These are phyloP conservation scores for Cranoglanis bouderius DNA, from an alignment of 2,113 vertebrate genomes.

Conservation along the genomic window DNA sequence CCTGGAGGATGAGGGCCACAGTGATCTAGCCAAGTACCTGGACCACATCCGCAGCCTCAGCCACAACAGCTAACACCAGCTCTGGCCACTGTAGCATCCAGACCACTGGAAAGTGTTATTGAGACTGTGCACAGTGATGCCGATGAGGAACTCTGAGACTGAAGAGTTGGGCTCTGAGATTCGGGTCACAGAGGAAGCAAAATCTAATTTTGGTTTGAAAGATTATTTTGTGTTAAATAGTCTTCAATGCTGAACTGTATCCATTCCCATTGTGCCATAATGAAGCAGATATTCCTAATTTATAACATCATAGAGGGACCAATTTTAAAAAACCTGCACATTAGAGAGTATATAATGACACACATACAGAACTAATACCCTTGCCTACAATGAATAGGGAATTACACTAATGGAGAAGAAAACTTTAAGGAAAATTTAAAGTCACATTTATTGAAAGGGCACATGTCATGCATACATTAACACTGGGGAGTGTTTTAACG, in stretches of 20 bases:
- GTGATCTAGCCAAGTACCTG: constrained; percentile 81
- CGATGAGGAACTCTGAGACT: background rate
- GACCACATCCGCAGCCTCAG: constrained; percentile 80
- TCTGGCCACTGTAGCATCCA: background rate
- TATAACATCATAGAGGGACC: background rate
- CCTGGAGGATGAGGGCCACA: constrained; percentile 73
- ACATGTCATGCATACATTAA: constrained; percentile 46
- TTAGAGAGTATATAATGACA: constrained; percentile 6
- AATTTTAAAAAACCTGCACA: background rate
- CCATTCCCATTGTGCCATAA: constrained; percentile 4
- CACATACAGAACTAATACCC: background rate
- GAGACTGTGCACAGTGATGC: background rate
- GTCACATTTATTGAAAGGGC: constrained; percentile 54
- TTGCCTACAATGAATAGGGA: background rate
- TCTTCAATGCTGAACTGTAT: background rate
- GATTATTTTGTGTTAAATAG: constrained; percentile 14
- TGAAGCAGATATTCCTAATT: background rate
- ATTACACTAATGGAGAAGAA: background rate
- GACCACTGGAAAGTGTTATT: background rate
- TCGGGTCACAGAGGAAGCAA: background rate
- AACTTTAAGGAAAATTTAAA: constrained; percentile 13
- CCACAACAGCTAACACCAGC: constrained; percentile 72
- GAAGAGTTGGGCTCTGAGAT: background rate
- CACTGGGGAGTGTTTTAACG: constrained; percentile 21
- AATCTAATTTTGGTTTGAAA: background rate